These are phyloP conservation scores for Hozukius guyotensis DNA, from an alignment of 2,797 vertebrate species.

Conservation along the genomic window DNA sequence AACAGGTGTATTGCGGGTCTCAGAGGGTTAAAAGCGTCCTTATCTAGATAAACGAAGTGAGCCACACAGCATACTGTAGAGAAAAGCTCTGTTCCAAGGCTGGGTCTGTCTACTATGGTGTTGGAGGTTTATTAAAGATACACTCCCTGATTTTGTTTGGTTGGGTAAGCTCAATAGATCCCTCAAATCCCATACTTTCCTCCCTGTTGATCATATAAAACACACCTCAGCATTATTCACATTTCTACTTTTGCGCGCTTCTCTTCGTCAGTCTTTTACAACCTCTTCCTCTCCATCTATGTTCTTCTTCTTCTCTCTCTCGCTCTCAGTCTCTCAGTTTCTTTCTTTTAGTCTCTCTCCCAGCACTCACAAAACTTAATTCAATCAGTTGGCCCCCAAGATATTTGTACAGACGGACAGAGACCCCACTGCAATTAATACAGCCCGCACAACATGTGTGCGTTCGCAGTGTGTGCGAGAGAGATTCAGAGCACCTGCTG, in stretches of 20 bases:
- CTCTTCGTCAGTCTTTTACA: not conserved
- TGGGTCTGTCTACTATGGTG: not conserved
- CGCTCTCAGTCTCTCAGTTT: not conserved
- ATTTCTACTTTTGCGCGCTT: not conserved
- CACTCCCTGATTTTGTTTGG: not conserved
- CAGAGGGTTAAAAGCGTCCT: not conserved
- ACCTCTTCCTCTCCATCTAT: not conserved
- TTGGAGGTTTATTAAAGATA: not conserved
- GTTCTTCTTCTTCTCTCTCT: not conserved
- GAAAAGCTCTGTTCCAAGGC: not conserved
- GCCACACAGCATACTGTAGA: not conserved
- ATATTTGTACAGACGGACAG: slow-evolving; percentile 71
- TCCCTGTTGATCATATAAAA: not conserved
- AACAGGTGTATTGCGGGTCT: too few relatives aligned
- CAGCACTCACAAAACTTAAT: slow-evolving; percentile 54
- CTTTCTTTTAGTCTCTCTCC: slow-evolving; percentile 18
- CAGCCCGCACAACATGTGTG: slow-evolving; percentile 58
- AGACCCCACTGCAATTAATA: slow-evolving; percentile 73
- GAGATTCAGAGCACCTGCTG: slow-evolving; percentile 71
- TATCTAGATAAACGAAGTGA: not conserved
- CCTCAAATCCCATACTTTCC: not conserved
- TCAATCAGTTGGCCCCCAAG: slow-evolving; percentile 69
- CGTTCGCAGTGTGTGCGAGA: slow-evolving; percentile 33
- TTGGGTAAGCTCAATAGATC: not conserved
- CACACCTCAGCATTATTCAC: not conserved